Evolutionary conservation across 2,113 vertebrate species (phyloP), one percentile per base, ranked within the genome.

Genomic region (Asarcornis scutulata): DNA sequence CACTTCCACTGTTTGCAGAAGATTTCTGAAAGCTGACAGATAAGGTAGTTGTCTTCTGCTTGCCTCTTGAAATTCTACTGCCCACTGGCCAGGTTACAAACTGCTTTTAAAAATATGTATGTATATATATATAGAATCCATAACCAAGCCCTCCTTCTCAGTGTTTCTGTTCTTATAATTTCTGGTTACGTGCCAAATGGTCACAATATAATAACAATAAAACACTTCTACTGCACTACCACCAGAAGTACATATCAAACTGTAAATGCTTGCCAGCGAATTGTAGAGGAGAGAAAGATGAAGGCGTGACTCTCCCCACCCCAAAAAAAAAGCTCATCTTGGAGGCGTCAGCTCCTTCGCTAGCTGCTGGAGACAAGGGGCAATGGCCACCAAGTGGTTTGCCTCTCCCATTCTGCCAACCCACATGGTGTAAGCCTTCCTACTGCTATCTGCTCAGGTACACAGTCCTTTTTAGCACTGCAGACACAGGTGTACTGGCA

Each of bases 401-500:
- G 29, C 29, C 50, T 63, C 46, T 76, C 23, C 48, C 32, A n/a
- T 31, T 59, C 60, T 40, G 64, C 2, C 46, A 34, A 9, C 38
- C 18, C 44, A 56, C 62, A 73, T 42, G 3, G 3, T 6, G n/a
- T 38, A 38, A 38, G 40, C 40, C 38, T 67, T 40, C 18, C 36
- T 42, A 11, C 3, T 73, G 29, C 50, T 62, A 60, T 34, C 25
- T 46, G 52, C 64, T 78, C 63, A 46, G 5, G 2, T 2, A 25
- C 0, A 48, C 3, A 50, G 27, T 40, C 27, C 71, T 59, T 63
- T 11, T 44, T 6, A 89, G 42, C 32, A 52, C n/a, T n/a, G n/a
- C 4, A 20, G 16, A 53, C 31, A 21, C 2, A 5, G 2, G 3
- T 15, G 4, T 29, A 53, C 13, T 1, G 6, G 13, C 32, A 83